These are phyloP conservation scores for Gastracanthus pulcherrimus DNA, from an alignment of 2,888 invertebrate genomes.

Conservation along the genomic window DNA sequence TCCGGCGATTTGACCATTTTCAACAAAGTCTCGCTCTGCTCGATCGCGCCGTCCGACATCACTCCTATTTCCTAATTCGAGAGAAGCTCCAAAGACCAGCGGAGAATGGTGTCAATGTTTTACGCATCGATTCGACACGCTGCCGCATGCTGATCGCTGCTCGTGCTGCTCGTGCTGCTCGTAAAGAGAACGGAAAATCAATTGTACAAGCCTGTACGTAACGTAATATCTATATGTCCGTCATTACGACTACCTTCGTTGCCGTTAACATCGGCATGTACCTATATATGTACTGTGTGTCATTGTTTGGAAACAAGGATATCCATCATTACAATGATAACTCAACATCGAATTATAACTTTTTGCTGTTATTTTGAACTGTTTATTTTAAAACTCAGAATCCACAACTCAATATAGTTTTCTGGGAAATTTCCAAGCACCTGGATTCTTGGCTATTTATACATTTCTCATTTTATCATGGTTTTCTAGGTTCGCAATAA, in stretches of 20 bases:
- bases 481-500: constrained; percentile 37
- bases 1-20: not conserved
- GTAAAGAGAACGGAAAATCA: not conserved
- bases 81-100: too few relatives aligned
- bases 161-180: too few relatives aligned
- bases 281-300: not conserved
- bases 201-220: not conserved
- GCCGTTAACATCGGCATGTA: not conserved
- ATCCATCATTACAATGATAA: not conserved
- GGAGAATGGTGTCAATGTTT: not conserved
- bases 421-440: not conserved
- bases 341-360: too few relatives aligned
- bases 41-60: too few relatives aligned
- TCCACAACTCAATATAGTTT: not conserved
- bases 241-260: not conserved
- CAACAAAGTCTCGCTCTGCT: too few relatives aligned
- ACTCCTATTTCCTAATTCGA: too few relatives aligned
- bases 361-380: too few relatives aligned
- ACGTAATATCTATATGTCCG: not conserved
- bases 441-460: not conserved
- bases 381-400: not conserved
- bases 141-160: too few relatives aligned
- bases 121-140: not conserved
- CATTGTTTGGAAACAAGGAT: not conserved
- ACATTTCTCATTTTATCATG: not conserved